Base-by-base conservation (phyloP, 2,888 invertebrate genomes). In the Thyatira batis region DNA sequence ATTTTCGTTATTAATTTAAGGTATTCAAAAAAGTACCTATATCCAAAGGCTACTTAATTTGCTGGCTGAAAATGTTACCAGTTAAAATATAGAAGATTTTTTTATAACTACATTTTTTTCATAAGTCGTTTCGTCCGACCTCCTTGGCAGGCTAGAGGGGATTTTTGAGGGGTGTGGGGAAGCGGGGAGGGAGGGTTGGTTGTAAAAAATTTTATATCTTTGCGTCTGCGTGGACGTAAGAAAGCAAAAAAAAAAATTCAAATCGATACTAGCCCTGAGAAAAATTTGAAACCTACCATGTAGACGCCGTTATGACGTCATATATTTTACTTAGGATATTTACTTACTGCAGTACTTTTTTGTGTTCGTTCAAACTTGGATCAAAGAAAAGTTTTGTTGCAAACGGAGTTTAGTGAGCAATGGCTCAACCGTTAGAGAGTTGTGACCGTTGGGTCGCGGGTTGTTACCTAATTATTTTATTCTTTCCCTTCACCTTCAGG, bases 171-270 rank as follows among this genome's bases (percentile, higher is more conserved):
- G 60, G 58, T 67, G 58, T 58, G 62, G 60, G 61, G 39, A 33
- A 11, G 17, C 39, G 39, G 13, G 68, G 63, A 71, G 62, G 62
- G 60, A 65, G 69, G 69, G 67, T 58, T 58, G 76, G 69, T 72
- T 72, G 76, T 87, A 87, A 89, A 86, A 80, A 67, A 55, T 67
- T 84, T 89, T 86, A 88, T 87, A 85, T 67, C 82, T 74, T 68
- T 63, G 81, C 80, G 81, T 74, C 82, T 82, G 82, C 82, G 82
- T 82, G 70, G 64, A 68, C 27, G 48, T 13, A 25, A 39, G 63
- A 59, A 63, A 65, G 71, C 63, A 69, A 63, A 67, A 63, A 69
- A 73, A 72, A 78, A 64, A 58, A 58, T 62, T 75, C 27, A n/a
- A 48, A 48, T 48, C 48, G 48, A 48, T 48, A 48, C 27, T 48